A percentile compares a stretch with the other conserved stretches of the same genome.
Evolutionary conservation across 2,113 vertebrate genomes (phyloP).

Genomic region (Pomatostomus ruficeps): DNA sequence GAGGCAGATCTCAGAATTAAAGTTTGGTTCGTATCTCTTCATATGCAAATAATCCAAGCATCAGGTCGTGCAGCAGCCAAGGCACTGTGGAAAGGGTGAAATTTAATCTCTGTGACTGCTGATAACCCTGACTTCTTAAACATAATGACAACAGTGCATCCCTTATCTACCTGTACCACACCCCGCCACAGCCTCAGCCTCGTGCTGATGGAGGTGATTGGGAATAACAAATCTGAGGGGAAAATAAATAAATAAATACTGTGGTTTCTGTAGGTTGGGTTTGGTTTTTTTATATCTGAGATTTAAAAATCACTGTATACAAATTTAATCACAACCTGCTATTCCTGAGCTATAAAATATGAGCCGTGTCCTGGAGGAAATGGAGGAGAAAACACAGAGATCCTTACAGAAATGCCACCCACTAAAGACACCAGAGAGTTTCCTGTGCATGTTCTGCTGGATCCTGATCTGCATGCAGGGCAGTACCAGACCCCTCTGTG

Average conservation of each 20-base stretch:
- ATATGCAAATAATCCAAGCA: background rate
- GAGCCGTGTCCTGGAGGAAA: background rate
- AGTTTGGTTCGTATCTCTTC: background rate
- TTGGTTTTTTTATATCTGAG: background rate
- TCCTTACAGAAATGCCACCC: background rate
- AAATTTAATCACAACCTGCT: background rate
- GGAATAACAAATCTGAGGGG: background rate
- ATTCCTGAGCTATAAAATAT: background rate
- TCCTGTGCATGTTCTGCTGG: background rate
- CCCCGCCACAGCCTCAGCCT: background rate
- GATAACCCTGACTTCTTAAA: background rate
- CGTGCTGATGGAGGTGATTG: background rate
- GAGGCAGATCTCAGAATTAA: background rate
- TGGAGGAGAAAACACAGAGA: background rate
- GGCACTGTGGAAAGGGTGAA: background rate
- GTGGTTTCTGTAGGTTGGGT: background rate
- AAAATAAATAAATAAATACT: background rate
- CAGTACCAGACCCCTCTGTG: background rate
- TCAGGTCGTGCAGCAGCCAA: background rate
- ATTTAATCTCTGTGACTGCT: background rate
- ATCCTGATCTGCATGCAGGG: background rate
- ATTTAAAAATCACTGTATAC: background rate
- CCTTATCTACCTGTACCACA: background rate
- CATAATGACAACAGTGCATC: background rate
- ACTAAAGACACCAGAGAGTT: background rate